Evolutionary conservation across 2,888 invertebrate species (phyloP).

Genomic region (Thalpophila matura): DNA sequence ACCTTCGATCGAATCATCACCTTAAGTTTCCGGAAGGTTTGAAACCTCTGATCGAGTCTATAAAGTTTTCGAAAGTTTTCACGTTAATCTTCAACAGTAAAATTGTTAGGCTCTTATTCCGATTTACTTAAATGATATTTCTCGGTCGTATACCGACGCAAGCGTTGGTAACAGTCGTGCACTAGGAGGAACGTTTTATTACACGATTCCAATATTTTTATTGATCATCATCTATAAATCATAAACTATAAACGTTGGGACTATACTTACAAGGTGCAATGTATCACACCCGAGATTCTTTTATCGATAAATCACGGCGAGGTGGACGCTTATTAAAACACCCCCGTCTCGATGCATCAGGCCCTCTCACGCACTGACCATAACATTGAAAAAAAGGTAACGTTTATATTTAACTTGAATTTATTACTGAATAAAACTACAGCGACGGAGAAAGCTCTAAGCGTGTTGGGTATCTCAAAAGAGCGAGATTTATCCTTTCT

Average conservation of each 20-base stretch:
- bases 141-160: slow-evolving; percentile 74
- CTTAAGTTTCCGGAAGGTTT: slow-evolving; percentile 64
- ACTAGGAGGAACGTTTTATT: slow-evolving; percentile 74
- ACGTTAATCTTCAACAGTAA: slow-evolving; percentile 69
- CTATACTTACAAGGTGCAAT: slow-evolving; percentile 75
- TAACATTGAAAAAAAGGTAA: slow-evolving; percentile 57
- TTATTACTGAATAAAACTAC: slow-evolving; percentile 61
- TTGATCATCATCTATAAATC: slow-evolving; percentile 82
- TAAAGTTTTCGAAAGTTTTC: slow-evolving; percentile 62
- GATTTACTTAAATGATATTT: slow-evolving; percentile 77
- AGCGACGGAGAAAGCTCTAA: slow-evolving; percentile 59
- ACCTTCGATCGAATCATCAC: slow-evolving; percentile 28
- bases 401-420: slow-evolving; percentile 56
- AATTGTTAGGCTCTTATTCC: slow-evolving; percentile 73
- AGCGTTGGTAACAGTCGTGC: slow-evolving; percentile 68
- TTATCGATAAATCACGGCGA: slow-evolving; percentile 79
- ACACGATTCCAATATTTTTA: slow-evolving; percentile 79
- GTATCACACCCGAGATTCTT: slow-evolving; percentile 76
- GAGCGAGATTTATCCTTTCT: slow-evolving; percentile 71
- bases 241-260: slow-evolving; percentile 72
- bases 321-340: slow-evolving; percentile 79
- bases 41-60: slow-evolving; percentile 35
- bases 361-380: slow-evolving; percentile 57
- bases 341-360: slow-evolving; percentile 62
- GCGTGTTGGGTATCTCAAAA: slow-evolving; percentile 71